Conservation (phyloP, 2,113 vertebrate genomes). For the Aptenodytes patagonicus region DNA sequence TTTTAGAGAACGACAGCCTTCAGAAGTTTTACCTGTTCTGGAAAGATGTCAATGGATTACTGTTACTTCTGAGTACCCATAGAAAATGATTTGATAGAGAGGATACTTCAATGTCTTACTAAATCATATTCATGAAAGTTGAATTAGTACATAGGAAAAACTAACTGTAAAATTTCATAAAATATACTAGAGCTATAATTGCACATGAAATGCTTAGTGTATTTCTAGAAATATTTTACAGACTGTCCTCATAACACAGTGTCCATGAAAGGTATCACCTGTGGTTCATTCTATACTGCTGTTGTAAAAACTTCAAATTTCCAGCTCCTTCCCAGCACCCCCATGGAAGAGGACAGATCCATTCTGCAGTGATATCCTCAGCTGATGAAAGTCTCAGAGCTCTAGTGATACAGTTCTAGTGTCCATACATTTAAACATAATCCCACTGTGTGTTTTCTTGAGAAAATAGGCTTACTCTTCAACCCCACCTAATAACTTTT, state of each 20-base stretch:
- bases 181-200: neutral
- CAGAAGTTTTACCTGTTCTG: neutral
- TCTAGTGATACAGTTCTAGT: neutral
- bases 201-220: neutral
- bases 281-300: neutral
- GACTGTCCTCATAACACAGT: neutral
- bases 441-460: neutral
- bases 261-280: neutral
- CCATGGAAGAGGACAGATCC: neutral
- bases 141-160: neutral
- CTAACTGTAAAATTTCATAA: neutral
- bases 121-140: neutral
- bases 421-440: neutral
- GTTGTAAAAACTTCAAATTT: neutral
- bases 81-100: neutral
- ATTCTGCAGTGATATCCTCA: neutral
- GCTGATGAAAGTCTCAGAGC: neutral
- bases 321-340: neutral
- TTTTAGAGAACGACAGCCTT: neutral
- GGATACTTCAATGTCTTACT: neutral
- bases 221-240: neutral
- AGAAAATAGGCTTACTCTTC: neutral
- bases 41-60: neutral
- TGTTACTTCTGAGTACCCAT: neutral
- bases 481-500: neutral